Base-by-base conservation (phyloP, 2,113 vertebrate genomes). In the Hippocampus barbouri region DNA sequence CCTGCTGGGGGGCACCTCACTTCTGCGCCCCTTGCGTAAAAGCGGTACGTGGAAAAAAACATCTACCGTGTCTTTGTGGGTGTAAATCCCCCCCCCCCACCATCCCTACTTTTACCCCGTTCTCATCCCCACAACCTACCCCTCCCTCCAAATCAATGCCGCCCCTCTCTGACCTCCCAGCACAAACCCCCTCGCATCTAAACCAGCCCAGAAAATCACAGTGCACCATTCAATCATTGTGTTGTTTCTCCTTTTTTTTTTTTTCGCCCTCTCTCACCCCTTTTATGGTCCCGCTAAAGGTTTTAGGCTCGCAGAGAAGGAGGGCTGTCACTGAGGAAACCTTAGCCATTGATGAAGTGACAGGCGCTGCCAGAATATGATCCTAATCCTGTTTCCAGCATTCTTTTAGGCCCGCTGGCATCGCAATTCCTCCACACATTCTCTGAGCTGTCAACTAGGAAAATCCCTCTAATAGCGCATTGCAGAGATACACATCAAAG, bases 361-460 rank as follows among this genome's bases (percentile, higher is more conserved):
- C 95, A 95, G 90, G 75, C 90, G 79, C 94, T 93, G 91, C 93
- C 94, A 95, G 95, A 96, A 96, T 95, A 96, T 94, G 94, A 96
- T 95, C 94, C 94, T 96, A 96, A 96, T 96, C 95, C 94, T 92
- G 91, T 95, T 95, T 92, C 94, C 82, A 95, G 93, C 94, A 93
- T 93, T 95, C 92, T 91, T 92, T 92, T 93, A 87, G 59, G 91
- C 90, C 91, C 88, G 81, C 92, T 84, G 92, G 92, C 93, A 91
- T 92, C 90, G 91, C 93, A 91, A 88, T 92, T 92, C 93, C 92
- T 83, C 90, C 88, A 94, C 93, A 94, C 92, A 95, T 96, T 95
- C 94, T 95, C 94, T 93, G 68, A 91, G 90, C 94, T 85, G 92
- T 89, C 93, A 93, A 94, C 91, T 92, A 85, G 71, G 92, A 91